These are phyloP conservation scores for Selene dorsalis DNA, from an alignment of 2,797 vertebrate species.

Conservation along the genomic window DNA sequence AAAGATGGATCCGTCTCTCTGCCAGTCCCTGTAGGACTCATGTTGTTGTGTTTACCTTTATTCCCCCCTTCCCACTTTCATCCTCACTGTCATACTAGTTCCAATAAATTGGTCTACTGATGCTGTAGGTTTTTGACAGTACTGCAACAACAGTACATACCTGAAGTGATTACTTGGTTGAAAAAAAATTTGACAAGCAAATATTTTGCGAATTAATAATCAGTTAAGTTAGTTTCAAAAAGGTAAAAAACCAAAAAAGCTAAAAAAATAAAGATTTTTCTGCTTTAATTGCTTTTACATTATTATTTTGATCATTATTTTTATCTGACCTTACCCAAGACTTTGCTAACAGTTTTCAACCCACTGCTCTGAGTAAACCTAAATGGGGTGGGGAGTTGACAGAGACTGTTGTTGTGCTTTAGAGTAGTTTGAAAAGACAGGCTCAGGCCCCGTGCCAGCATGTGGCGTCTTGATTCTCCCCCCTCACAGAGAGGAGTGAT, in stretches of 20 bases:
- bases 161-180: too few relatives aligned
- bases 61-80: constrained; percentile 15
- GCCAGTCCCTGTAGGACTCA: background rate
- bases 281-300: too few relatives aligned
- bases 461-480: constrained; percentile 62
- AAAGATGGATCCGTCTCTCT: constrained; percentile 2
- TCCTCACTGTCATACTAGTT: background rate
- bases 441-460: constrained; percentile 59
- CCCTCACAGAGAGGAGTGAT: constrained; percentile 29
- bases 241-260: too few relatives aligned
- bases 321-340: background rate
- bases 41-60: background rate
- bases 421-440: constrained; percentile 64
- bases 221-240: too few relatives aligned
- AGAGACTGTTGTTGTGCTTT: constrained; percentile 56
- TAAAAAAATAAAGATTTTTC: too few relatives aligned
- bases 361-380: constrained; percentile 5
- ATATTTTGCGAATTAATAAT: too few relatives aligned
- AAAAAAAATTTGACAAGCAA: too few relatives aligned
- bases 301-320: background rate
- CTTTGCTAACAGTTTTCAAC: background rate
- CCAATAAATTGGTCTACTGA: background rate
- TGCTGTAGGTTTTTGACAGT: background rate
- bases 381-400: constrained; percentile 33
- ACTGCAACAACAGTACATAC: too few relatives aligned